phyloP scores from a whole-genome alignment of 92 coral and sea anemone species.

The Scolanthus callimorphus region DNA sequence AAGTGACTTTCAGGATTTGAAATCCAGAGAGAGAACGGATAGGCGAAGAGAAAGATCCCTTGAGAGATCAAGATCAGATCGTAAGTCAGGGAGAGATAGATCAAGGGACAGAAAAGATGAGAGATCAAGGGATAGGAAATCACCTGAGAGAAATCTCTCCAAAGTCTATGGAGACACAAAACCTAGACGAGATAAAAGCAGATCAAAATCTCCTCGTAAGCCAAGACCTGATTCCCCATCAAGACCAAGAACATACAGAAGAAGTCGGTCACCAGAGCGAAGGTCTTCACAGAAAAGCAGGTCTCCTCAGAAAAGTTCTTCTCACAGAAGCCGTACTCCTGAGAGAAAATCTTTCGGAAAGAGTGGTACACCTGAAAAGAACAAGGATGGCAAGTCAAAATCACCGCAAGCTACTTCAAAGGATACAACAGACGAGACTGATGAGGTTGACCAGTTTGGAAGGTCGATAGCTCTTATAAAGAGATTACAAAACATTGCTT shows the following conservation, averaged over 20 bases:
- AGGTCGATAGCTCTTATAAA: background rate
- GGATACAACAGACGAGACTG: background rate
- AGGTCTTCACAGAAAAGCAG: conserved; percentile 9
- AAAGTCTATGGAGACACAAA: conserved; percentile 17
- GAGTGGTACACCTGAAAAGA: too few relatives aligned
- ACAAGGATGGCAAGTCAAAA: background rate
- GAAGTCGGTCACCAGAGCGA: conserved; percentile 3
- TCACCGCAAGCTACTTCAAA: background rate
- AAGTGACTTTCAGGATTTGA: background rate
- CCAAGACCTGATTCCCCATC: background rate
- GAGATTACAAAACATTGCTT: background rate
- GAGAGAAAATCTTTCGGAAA: background rate
- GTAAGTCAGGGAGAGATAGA: background rate
- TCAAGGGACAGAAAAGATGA: conserved; percentile 3
- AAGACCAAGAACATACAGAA: conserved; percentile 52
- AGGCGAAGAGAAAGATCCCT: too few relatives aligned
- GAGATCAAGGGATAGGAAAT: conserved; percentile 13
- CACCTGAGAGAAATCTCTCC: conserved; percentile 24
- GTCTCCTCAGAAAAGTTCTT: conserved; percentile 20
- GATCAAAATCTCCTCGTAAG: conserved; percentile 23
- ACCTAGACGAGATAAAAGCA: conserved; percentile 13
- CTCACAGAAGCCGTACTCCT: background rate
- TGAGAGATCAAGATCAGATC: background rate
- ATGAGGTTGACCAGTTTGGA: background rate
- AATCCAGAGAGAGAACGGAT: background rate